Conservation (phyloP, 2,113 vertebrate species). For the Myiozetetes cayanensis region DNA sequence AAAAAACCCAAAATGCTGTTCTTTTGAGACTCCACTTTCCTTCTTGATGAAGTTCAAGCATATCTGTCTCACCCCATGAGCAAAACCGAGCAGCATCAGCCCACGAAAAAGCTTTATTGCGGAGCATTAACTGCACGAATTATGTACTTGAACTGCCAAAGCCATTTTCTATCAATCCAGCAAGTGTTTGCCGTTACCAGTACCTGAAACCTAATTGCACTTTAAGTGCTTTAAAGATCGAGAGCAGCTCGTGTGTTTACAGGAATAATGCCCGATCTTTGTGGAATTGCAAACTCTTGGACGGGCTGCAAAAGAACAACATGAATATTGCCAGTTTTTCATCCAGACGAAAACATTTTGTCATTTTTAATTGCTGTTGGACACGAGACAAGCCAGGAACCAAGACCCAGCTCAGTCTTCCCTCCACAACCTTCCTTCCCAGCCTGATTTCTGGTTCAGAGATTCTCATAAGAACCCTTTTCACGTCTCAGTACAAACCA, state of each 20-base stretch:
- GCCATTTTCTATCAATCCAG: not conserved
- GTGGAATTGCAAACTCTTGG: not conserved
- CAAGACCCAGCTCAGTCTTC: not conserved
- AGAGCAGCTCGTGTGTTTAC: not conserved
- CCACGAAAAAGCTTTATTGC: not conserved
- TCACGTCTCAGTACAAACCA: not conserved
- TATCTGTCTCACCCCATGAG: not conserved
- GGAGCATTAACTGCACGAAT: not conserved
- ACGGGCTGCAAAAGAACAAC: not conserved
- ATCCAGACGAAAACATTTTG: not conserved
- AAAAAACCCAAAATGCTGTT: not conserved
- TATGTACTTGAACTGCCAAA: not conserved
- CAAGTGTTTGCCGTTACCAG: not conserved
- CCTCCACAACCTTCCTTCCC: not conserved
- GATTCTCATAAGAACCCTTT: not conserved
- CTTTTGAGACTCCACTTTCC: not conserved
- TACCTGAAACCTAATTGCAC: slow-evolving; percentile 11
- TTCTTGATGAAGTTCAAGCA: not conserved
- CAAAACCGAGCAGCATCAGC: not conserved
- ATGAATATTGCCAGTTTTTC: not conserved
- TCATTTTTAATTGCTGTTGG: not conserved
- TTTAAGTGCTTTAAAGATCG: not conserved
- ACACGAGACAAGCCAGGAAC: not conserved
- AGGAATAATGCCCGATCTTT: not conserved
- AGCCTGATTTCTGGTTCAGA: not conserved